phyloP scores from a whole-genome alignment of 2,113 vertebrate genomes.

The Herpetotheres cachinnans region DNA sequence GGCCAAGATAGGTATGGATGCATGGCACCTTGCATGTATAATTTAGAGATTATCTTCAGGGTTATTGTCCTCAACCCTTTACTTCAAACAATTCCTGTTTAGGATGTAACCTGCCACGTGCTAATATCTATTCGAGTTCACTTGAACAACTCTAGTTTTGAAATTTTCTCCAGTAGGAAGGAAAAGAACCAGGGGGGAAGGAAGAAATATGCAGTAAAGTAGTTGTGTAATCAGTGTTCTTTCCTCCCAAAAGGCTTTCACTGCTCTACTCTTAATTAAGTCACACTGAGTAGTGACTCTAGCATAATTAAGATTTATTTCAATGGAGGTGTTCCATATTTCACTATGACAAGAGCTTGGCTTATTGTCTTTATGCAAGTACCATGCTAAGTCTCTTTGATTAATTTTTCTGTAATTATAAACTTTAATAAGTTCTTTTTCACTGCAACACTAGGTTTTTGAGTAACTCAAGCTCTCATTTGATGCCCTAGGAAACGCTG shows the following conservation, averaged over 20 bases:
- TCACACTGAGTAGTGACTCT: constrained; percentile 34
- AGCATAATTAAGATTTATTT: constrained; percentile 65
- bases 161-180: background rate
- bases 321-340: constrained; percentile 42
- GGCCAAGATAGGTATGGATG: constrained; percentile 30
- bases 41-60: constrained; percentile 38
- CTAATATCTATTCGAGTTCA: background rate
- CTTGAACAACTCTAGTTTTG: background rate
- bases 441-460: constrained; percentile 6
- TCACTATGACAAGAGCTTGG: constrained; percentile 50
- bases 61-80: background rate
- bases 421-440: constrained; percentile 51
- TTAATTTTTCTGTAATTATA: constrained; percentile 54
- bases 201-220: background rate
- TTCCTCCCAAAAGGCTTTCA: constrained; percentile 22
- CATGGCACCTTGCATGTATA: constrained; percentile 32
- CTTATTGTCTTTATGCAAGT: constrained; percentile 40
- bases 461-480: constrained; percentile 1
- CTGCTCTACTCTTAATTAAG: constrained; percentile 48
- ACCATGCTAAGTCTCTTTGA: constrained; percentile 28
- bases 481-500: background rate
- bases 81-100: background rate
- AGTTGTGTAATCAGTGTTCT: background rate
- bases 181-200: background rate
- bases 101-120: background rate